Percentiles rank a stretch among this genome's conserved stretches.
Evolutionary conservation across 2,888 invertebrate species (phyloP).

Genomic region (Drosophila lutescens): DNA sequence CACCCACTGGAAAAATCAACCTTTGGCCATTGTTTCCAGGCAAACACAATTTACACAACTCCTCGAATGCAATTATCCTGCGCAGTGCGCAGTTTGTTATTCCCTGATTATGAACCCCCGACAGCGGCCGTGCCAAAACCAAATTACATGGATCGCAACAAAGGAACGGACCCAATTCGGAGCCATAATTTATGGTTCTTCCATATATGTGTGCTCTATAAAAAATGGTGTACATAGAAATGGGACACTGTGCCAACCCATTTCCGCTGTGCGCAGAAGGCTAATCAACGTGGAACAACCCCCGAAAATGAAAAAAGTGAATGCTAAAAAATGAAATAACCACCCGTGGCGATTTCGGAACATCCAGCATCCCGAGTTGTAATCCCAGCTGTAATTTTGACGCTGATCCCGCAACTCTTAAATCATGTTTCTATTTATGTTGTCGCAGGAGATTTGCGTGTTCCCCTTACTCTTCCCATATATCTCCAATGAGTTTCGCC

Average conservation of each 20-base stretch:
- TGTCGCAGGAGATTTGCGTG: slow-evolving; percentile 82
- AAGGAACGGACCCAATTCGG: slow-evolving; percentile 59
- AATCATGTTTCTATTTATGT: slow-evolving; percentile 83
- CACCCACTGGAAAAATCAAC: slow-evolving; percentile 49
- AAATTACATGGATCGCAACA: slow-evolving; percentile 74
- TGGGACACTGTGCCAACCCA: slow-evolving; percentile 58
- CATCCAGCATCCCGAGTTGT: slow-evolving; percentile 61
- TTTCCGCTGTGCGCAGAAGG: slow-evolving; percentile 79
- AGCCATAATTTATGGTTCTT: slow-evolving; percentile 66
- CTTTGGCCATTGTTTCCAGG: slow-evolving; percentile 55
- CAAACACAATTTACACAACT: slow-evolving; percentile 72
- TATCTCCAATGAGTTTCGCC: slow-evolving; percentile 34
- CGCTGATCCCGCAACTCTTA: slow-evolving; percentile 81
- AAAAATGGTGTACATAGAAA: slow-evolving; percentile 33
- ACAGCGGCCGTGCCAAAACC: slow-evolving; percentile 66
- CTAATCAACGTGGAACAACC: slow-evolving; percentile 73
- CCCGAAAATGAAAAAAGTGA: slow-evolving; percentile 31
- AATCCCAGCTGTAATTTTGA: slow-evolving; percentile 83
- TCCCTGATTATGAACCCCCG: slow-evolving; percentile 62
- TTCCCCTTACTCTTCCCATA: slow-evolving; percentile 11
- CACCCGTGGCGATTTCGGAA: slow-evolving; percentile 62
- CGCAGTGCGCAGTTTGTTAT: slow-evolving; percentile 78
- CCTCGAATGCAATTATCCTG: slow-evolving; percentile 67
- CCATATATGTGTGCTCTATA: slow-evolving; percentile 17
- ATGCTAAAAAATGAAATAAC: slow-evolving; percentile 45